phyloP scores from a whole-genome alignment of 2,888 invertebrate genomes.

The Sinelater perroti region DNA sequence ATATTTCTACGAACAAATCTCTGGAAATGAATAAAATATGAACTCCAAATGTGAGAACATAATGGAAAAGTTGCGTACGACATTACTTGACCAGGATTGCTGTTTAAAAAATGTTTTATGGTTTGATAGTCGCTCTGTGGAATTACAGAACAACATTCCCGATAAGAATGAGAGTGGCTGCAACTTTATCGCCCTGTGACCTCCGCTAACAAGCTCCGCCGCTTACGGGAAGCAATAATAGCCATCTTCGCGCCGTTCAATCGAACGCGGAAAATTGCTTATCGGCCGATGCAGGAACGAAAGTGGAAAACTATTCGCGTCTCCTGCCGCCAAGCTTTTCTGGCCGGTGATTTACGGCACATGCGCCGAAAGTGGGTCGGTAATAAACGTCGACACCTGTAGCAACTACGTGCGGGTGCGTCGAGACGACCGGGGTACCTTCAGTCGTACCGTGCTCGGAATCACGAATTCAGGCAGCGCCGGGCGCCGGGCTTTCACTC shows the following conservation, averaged over 20 bases:
- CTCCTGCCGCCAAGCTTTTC: conserved; percentile 11
- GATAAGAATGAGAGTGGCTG: too few species aligned
- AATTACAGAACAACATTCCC: too few species aligned
- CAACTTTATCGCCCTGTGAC: too few species aligned
- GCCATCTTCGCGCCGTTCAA: conserved; percentile 15
- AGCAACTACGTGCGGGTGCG: conserved; percentile 37
- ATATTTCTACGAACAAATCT: too few species aligned
- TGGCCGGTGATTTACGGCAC: conserved; percentile 31
- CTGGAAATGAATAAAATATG: too few species aligned
- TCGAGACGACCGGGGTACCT: conserved; percentile 26
- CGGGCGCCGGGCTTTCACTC: too few species aligned
- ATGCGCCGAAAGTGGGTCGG: conserved; percentile 40
- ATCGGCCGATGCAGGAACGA: conserved; percentile 17
- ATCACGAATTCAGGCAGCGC: conserved; percentile 19
- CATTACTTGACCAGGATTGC: too few species aligned
- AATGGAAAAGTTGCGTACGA: too few species aligned
- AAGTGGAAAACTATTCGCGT: conserved; percentile 22
- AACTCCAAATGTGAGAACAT: too few species aligned
- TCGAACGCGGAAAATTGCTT: conserved; percentile 24
- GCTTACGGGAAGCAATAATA: conserved; percentile 4
- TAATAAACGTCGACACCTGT: conserved; percentile 39
- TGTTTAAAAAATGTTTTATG: too few species aligned
- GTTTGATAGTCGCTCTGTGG: too few species aligned
- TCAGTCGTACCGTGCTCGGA: conserved; percentile 31
- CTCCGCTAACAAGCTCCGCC: too few species aligned